Evolutionary conservation across 2,113 vertebrate genomes (phyloP), one percentile per base, ranked within the genome.

Genomic region (Polyodon spathula): DNA sequence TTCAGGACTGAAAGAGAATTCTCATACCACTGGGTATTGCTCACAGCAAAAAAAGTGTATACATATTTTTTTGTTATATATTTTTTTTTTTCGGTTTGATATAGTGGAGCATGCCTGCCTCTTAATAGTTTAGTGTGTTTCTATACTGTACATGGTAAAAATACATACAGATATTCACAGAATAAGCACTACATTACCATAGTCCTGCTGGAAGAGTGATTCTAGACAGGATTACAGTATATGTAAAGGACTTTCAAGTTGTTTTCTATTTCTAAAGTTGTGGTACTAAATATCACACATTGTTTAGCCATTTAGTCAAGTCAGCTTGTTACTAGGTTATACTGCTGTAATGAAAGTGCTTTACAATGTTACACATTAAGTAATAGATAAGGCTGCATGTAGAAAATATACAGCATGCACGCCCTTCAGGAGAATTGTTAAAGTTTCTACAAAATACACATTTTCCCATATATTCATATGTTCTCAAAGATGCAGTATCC

Each of bases 11-110:
- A 90, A 90, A 88, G 76, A 90, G 92, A 88, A 90, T 88, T 90
- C 88, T 90, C 87, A 89, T 88, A 92, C 88, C 89, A 84, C 82
- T 85, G 84, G 88, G 89, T 91, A 92, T 92, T 92, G 92, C 92
- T 93, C 84, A 91, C 89, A 90, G 92, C 90, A 86, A n/a, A 53
- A 57, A 60, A 41, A 57, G 57, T 64, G 40, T 53, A 57, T 53
- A 58, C 58, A 58, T 63, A 58, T 63, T 50, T 78, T 68, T 68
- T 78, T 73, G n/a, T n/a, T n/a, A 64, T 63, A n/a, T n/a, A n/a
- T 77, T n/a, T n/a, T n/a, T n/a, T n/a, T n/a, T n/a, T n/a, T 79
- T 88, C 76, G 76, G 83, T 79, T 64, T 76, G 84, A 76, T 60
- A 68, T 66, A 74, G 86, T 86, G 88, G 89, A 81, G 81, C 92